These are phyloP conservation scores for Antennarius striatus DNA, from an alignment of 2,113 vertebrate species.

Conservation along the genomic window DNA sequence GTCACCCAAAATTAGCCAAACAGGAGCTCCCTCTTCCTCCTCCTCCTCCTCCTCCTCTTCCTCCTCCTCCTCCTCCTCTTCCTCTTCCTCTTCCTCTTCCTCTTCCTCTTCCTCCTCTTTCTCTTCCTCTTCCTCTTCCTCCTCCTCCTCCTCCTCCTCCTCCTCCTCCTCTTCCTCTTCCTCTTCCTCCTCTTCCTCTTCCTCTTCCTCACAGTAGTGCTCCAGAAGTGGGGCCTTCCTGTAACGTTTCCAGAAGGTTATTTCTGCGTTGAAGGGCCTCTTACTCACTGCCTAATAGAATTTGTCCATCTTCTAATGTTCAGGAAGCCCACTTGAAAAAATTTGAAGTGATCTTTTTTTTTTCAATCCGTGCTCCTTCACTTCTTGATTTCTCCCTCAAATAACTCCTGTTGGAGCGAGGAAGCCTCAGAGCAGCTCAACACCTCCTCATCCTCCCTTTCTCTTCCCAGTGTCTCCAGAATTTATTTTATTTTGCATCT, in stretches of 20 bases:
- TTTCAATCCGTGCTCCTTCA: conserved; percentile 62
- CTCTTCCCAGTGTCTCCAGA: conserved; percentile 29
- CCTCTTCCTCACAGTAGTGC: conserved; percentile 44
- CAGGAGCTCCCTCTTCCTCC: conserved; percentile 31
- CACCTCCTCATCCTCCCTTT: conserved; percentile 19
- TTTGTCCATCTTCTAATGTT: conserved; percentile 66
- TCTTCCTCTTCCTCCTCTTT: conserved; percentile 5
- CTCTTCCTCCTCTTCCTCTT: conserved; percentile 25
- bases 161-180: conserved; percentile 21
- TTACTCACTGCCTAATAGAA: conserved; percentile 69
- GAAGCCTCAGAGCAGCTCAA: conserved; percentile 10
- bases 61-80: conserved; percentile 13
- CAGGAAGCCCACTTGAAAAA: conserved; percentile 65
- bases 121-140: conserved; percentile 35
- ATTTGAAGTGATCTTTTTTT: conserved; percentile 62
- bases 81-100: conserved; percentile 37
- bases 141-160: conserved; percentile 26
- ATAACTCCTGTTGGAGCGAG: conserved; percentile 22
- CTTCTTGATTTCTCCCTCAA: conserved; percentile 63
- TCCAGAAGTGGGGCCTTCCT: conserved; percentile 36
- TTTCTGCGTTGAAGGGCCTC: conserved; percentile 60
- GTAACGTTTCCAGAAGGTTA: conserved; percentile 20
- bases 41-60: conserved; percentile 31
- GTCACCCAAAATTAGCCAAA: conserved; percentile 71
- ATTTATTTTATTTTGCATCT: conserved; percentile 29